A percentile compares a stretch with the other conserved stretches of the same genome.
Evolutionary conservation across 2,888 invertebrate genomes (phyloP).

Genomic region (Agrotis clavis): DNA sequence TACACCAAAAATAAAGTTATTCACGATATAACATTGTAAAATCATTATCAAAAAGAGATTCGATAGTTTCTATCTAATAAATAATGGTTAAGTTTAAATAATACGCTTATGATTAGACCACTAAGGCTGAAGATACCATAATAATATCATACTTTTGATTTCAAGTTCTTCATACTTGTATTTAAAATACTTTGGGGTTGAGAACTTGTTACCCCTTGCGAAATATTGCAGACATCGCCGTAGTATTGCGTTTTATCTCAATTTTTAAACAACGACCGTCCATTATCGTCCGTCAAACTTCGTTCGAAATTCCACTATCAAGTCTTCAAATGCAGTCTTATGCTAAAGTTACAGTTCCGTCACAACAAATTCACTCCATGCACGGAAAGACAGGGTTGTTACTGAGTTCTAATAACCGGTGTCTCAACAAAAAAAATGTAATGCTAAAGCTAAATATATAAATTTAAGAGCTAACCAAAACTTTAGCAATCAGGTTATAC

Average conservation of each 20-base stretch:
- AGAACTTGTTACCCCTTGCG: constrained; percentile 7
- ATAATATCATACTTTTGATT: constrained; percentile 31
- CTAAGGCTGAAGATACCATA: constrained; percentile 42
- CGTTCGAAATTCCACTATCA: constrained; percentile 45
- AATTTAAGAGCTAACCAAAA: neutral
- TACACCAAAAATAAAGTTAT: constrained; percentile 37
- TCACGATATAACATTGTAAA: constrained; percentile 57
- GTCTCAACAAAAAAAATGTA: constrained; percentile 8
- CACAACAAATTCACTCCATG: constrained; percentile 19
- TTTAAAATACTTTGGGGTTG: constrained; percentile 36
- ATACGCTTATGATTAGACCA: constrained; percentile 46
- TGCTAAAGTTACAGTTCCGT: constrained; percentile 26
- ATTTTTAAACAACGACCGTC: constrained; percentile 9
- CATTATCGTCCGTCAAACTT: constrained; percentile 32
- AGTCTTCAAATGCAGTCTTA: constrained; percentile 53
- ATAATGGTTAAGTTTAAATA: constrained; percentile 47
- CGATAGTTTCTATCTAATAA: constrained; percentile 58
- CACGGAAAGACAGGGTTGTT: constrained; percentile 6
- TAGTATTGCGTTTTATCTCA: neutral
- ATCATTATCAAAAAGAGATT: constrained; percentile 56
- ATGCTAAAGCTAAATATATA: neutral
- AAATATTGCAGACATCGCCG: neutral
- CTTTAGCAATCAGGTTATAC: neutral
- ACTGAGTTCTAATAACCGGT: neutral
- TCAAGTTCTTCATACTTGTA: constrained; percentile 34